Base-by-base conservation (phyloP, 1,140 invertebrate genomes). In the Proales similis region DNA sequence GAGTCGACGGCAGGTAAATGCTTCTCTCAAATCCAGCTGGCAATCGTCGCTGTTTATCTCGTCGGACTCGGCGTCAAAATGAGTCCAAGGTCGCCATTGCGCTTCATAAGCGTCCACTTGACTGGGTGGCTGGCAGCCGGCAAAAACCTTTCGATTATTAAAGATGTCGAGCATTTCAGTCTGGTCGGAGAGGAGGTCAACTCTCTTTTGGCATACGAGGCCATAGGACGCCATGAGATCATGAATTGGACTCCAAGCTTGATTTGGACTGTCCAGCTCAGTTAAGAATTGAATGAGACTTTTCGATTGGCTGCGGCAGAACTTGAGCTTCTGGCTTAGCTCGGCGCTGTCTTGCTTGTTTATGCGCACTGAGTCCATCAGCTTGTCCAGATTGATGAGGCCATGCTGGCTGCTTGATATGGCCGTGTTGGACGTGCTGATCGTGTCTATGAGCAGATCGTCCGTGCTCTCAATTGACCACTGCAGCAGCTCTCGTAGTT, bases 331-430 rank as follows among this genome's bases (percentile, higher is more conserved):
- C 45, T 42, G 39, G 39, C 32, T 57, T 7, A 19, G 22, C n/a
- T 57, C 36, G 4, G 27, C 33, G 12, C 45, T 19, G 7, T 9
- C 12, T 4, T 42, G 11, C 5, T 26, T 43, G 19, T 20, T 12
- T n/a, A n/a, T n/a, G 12, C n/a, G 12, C 17, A 9, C 39, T 11
- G 9, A n/a, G 9, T 57, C 51, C 3, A 57, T 14, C 4, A 12
- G 29, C 22, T 57, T 57, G 36, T 57, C 51, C 24, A 57, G 45
- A 57, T 57, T 57, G 17, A 42, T 42, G 11, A 57, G n/a, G 12
- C 33, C 29, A 36, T 57, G 51, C 0, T 24, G 24, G 4, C 29
- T 24, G n/a, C 19, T 42, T 19, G 26, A 26, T 20, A 42, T 57
- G 19, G 26, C 27, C 19, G 27, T 2, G 19, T 38, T 36, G 2